Conservation (phyloP, 1,140 invertebrate genomes). For the Zaprionus davidi region DNA sequence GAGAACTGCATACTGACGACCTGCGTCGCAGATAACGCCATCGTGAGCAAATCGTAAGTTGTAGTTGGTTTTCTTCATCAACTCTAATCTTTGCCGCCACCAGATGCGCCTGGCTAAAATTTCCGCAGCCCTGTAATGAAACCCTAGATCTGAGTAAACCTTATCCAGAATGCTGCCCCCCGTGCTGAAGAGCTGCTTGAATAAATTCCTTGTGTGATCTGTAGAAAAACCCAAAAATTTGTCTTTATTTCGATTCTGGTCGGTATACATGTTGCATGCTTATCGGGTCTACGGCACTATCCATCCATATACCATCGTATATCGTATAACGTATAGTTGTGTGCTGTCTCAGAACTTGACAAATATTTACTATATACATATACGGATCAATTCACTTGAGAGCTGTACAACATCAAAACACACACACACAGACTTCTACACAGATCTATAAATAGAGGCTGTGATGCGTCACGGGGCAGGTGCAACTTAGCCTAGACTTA, state of each 20-base stretch:
- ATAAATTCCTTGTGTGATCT: not conserved
- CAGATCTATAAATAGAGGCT: constrained; percentile 13
- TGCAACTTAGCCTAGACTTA: constrained; percentile 28
- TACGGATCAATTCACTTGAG: not conserved
- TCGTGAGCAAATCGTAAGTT: not conserved
- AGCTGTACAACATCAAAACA: constrained; percentile 42
- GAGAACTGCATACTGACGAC: not conserved
- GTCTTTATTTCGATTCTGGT: constrained; percentile 67
- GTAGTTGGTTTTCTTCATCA: not conserved
- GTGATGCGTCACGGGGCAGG: constrained; percentile 12
- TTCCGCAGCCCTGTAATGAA: not conserved
- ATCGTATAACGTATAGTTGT: constrained; percentile 67
- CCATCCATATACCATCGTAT: constrained; percentile 8
- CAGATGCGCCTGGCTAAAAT: too few species aligned
- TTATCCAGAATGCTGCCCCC: not conserved
- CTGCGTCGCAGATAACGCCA: not conserved
- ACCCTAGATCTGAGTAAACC: not conserved
- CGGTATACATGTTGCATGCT: constrained; percentile 76
- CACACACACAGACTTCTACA: constrained; percentile 1
- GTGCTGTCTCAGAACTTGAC: constrained; percentile 16
- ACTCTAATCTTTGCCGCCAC: too few species aligned
- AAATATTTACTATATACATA: not conserved
- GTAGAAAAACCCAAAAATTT: constrained; percentile 65
- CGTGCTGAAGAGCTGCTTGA: not conserved
- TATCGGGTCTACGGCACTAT: constrained; percentile 23